Conservation (phyloP, 2,888 invertebrate genomes). For the Petrolisthes cinctipes region DNA sequence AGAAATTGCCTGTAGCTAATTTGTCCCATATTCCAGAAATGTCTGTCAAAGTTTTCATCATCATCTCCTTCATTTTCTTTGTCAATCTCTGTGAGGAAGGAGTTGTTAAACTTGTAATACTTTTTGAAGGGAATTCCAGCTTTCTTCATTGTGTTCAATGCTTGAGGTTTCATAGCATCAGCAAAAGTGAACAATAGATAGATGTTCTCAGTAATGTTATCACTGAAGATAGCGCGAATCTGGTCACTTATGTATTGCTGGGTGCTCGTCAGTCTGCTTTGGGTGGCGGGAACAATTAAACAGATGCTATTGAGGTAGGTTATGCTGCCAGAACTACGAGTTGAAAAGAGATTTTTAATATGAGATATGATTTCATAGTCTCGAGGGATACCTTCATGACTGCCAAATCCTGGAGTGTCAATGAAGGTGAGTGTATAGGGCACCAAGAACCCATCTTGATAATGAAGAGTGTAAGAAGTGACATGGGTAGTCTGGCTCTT, state of each 20-base stretch:
- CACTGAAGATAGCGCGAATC: constrained; percentile 19
- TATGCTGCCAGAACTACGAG: not conserved
- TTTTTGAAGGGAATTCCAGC: constrained; percentile 21
- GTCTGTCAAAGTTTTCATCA: constrained; percentile 21
- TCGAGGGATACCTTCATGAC: not conserved
- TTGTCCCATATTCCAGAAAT: constrained; percentile 32
- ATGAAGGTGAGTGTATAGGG: constrained; percentile 34
- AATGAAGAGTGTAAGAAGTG: constrained; percentile 31
- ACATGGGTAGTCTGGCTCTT: constrained; percentile 32
- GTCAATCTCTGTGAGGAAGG: not conserved
- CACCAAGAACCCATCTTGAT: constrained; percentile 16
- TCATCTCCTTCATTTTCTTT: not conserved
- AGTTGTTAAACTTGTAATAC: constrained; percentile 35
- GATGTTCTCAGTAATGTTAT: constrained; percentile 31
- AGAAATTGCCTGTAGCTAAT: constrained; percentile 18
- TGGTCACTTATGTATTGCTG: constrained; percentile 33
- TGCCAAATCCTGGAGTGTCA: constrained; percentile 36
- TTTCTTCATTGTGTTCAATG: constrained; percentile 14
- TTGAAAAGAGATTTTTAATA: not conserved
- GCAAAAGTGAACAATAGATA: constrained; percentile 38
- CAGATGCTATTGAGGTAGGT: not conserved
- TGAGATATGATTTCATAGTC: constrained; percentile 7
- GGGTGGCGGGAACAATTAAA: constrained; percentile 13
- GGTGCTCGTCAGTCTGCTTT: constrained; percentile 22
- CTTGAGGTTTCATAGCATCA: constrained; percentile 24